Conservation (phyloP, 2,888 invertebrate species). For the Furcula furcula region DNA sequence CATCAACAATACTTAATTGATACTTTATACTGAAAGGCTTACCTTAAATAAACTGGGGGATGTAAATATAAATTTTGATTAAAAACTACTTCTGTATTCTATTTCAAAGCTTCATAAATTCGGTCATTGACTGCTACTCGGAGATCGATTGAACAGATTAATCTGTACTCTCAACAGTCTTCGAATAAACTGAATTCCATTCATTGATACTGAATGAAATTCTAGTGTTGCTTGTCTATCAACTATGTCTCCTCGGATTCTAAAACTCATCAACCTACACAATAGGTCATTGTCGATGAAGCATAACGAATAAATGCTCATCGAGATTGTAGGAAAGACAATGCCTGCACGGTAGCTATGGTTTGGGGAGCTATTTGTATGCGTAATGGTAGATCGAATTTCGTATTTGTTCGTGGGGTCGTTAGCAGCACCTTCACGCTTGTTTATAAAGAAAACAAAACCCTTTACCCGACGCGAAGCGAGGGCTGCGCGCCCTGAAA, state of each 20-base stretch:
- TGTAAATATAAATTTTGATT: no score
- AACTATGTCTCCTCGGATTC: slow-evolving; percentile 1
- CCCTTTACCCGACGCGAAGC: slow-evolving; percentile 52
- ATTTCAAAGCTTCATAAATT: no score
- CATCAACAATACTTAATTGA: no score
- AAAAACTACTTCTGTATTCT: no score
- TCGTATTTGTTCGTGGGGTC: slow-evolving; percentile 80
- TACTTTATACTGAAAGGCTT: no score
- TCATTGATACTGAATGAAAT: no score
- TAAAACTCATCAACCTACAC: slow-evolving; percentile 7
- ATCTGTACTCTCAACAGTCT: no score
- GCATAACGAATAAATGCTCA: slow-evolving; percentile 43
- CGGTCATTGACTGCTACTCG: no score
- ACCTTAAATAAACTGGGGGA: no score
- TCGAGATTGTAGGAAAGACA: slow-evolving; percentile 64
- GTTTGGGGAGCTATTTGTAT: slow-evolving; percentile 72
- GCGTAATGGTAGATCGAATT: slow-evolving; percentile 80
- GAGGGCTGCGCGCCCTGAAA: slow-evolving; percentile 40
- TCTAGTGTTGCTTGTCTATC: no score
- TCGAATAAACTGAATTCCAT: no score
- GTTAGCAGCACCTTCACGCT: slow-evolving; percentile 77
- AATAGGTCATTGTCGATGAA: slow-evolving; percentile 19
- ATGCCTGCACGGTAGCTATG: slow-evolving; percentile 54
- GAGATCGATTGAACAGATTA: no score
- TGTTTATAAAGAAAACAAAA: slow-evolving; percentile 80